Evolutionary conservation across 2,797 vertebrate genomes (phyloP).

Genomic region (Lepus oiostolus): DNA sequence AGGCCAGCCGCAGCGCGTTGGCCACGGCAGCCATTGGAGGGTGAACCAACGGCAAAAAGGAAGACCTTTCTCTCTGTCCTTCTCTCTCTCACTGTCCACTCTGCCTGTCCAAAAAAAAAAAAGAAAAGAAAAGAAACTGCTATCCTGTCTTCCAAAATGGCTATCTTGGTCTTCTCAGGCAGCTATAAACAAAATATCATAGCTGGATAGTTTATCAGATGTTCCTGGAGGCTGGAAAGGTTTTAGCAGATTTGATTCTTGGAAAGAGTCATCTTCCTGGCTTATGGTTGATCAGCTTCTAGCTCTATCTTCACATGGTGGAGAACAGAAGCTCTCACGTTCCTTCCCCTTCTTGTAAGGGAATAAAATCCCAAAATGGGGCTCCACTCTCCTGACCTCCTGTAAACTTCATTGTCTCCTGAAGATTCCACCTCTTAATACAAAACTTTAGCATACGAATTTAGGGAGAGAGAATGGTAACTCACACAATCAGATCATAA

Average conservation of each 20-base stretch:
- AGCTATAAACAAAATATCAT: not conserved
- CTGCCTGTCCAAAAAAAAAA: too few species aligned
- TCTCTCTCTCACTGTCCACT: too few species aligned
- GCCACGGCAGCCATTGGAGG: too few species aligned
- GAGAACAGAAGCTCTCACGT: not conserved
- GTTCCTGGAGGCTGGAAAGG: not conserved
- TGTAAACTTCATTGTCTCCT: not conserved
- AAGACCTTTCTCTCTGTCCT: too few species aligned
- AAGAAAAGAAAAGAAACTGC: not conserved
- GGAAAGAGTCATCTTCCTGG: not conserved
- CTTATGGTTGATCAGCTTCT: not conserved
- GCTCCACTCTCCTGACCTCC: not conserved
- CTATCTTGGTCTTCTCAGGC: not conserved
- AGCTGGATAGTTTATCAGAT: not conserved
- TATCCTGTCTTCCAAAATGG: too few species aligned
- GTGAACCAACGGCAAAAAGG: too few species aligned
- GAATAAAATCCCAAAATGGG: not conserved
- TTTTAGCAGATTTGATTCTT: slow-evolving; percentile 15
- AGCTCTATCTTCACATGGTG: not conserved
- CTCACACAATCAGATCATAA: not conserved
- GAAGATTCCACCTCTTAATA: not conserved
- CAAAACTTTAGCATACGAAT: not conserved
- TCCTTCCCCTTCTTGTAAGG: slow-evolving; percentile 1
- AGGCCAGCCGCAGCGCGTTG: too few species aligned
- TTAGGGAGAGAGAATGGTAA: not conserved